These are phyloP conservation scores for Montipora sp. DNA, from an alignment of 64 coral and sea anemone genomes.

Conservation along the genomic window DNA sequence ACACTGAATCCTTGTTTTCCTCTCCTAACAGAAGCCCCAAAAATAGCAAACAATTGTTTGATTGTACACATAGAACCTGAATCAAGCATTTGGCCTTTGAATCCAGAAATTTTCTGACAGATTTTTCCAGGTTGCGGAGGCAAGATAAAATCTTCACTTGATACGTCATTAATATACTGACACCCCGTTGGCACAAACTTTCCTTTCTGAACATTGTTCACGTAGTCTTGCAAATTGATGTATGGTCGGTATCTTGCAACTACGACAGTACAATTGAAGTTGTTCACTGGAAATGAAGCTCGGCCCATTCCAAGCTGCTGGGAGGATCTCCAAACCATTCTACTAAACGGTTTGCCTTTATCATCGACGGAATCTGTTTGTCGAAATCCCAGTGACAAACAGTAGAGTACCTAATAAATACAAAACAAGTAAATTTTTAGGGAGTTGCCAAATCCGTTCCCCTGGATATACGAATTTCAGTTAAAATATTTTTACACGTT, in stretches of 20 bases:
- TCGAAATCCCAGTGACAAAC: constrained; percentile 43
- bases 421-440: no score
- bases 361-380: neutral
- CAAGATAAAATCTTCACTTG: constrained; percentile 25
- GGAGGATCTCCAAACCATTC: neutral
- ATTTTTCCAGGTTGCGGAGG: constrained; percentile 13
- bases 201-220: constrained; percentile 13
- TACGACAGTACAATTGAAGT: constrained; percentile 36
- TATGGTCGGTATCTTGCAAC: constrained; percentile 36
- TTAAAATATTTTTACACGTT: no score
- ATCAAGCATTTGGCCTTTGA: constrained; percentile 40
- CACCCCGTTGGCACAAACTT: constrained; percentile 36
- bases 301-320: constrained; percentile 22
- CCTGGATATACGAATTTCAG: no score
- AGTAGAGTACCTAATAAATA: constrained; percentile 2
- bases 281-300: constrained; percentile 27
- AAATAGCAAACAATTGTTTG: constrained; percentile 46
- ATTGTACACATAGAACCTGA: constrained; percentile 28
- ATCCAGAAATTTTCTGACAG: constrained; percentile 46
- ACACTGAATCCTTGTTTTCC: constrained; percentile 57
- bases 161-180: constrained; percentile 10
- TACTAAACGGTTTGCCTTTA: constrained; percentile 28
- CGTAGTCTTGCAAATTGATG: constrained; percentile 8
- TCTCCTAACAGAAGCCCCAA: constrained; percentile 44
- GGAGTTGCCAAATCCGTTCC: no score